Percentiles rank a stretch among this genome's conserved stretches.
phyloP scores from a whole-genome alignment of 64 coral and sea anemone genomes.

The Pocillopora damicornis region DNA sequence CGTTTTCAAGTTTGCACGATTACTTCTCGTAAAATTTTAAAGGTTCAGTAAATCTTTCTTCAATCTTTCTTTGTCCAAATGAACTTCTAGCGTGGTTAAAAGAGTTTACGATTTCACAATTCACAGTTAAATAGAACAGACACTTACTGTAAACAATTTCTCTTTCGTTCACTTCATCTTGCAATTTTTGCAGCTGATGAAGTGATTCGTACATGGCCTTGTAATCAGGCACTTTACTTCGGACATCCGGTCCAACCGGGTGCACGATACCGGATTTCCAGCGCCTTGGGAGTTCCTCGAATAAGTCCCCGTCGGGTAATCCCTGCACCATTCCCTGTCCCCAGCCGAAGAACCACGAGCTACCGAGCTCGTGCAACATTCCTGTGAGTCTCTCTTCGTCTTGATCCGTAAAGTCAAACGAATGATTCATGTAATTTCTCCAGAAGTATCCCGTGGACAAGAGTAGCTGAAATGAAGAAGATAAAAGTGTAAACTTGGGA shows the following conservation, averaged over 20 bases:
- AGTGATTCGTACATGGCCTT: slow-evolving; percentile 21
- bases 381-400: slow-evolving; percentile 21
- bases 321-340: not conserved
- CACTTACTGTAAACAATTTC: slow-evolving; percentile 40
- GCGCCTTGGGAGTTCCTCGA: slow-evolving; percentile 28
- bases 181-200: slow-evolving; percentile 22
- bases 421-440: slow-evolving; percentile 21
- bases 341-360: slow-evolving; percentile 26
- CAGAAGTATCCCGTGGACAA: slow-evolving; percentile 38
- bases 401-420: slow-evolving; percentile 18
- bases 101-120: not conserved
- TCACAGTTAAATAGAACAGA: not conserved
- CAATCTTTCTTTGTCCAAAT: too few species aligned
- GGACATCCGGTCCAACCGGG: slow-evolving; percentile 1
- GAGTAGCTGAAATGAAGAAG: not conserved
- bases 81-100: too few species aligned
- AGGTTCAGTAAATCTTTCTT: too few species aligned
- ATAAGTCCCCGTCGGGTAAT: slow-evolving; percentile 17
- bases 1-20: too few species aligned
- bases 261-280: slow-evolving; percentile 33
- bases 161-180: slow-evolving; percentile 14
- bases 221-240: slow-evolving; percentile 2
- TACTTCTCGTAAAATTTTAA: too few species aligned
- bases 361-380: slow-evolving; percentile 27
- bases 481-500: not conserved